Percentiles rank a stretch among this genome's conserved stretches.
Conservation (phyloP, 92 coral and sea anemone genomes). For the Siderastrea radians region DNA sequence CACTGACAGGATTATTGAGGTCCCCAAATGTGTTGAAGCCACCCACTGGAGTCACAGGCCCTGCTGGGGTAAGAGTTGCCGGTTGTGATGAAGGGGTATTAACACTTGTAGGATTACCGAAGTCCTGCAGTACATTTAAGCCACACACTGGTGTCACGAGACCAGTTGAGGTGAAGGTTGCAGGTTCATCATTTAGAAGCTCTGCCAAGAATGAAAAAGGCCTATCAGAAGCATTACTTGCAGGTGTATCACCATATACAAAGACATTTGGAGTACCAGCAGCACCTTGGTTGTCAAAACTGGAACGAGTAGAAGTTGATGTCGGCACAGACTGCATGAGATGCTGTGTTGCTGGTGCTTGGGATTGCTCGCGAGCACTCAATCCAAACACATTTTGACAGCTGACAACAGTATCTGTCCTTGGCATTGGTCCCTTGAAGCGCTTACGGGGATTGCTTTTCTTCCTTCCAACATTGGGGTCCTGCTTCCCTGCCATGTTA, state of each 20-base stretch:
- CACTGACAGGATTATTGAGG: too few species aligned
- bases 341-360: background rate
- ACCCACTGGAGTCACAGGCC: background rate
- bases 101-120: background rate
- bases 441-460: slow-evolving; percentile 59
- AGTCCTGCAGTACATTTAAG: slow-evolving; percentile 9
- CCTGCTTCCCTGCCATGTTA: slow-evolving; percentile 65
- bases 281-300: background rate
- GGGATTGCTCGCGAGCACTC: slow-evolving; percentile 7
- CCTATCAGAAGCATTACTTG: slow-evolving; percentile 10
- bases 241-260: background rate
- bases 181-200: slow-evolving; percentile 10
- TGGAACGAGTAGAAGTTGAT: background rate
- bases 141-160: background rate
- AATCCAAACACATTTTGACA: slow-evolving; percentile 58
- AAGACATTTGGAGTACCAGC: background rate
- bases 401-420: slow-evolving; percentile 44
- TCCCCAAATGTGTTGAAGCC: too few species aligned
- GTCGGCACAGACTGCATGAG: background rate
- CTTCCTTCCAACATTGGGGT: slow-evolving; percentile 63
- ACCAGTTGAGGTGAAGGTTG: background rate
- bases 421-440: slow-evolving; percentile 64
- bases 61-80: too few species aligned
- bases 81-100: background rate
- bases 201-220: slow-evolving; percentile 24